phyloP scores from a whole-genome alignment of 2,113 vertebrate genomes.

The Litocranius walleri region DNA sequence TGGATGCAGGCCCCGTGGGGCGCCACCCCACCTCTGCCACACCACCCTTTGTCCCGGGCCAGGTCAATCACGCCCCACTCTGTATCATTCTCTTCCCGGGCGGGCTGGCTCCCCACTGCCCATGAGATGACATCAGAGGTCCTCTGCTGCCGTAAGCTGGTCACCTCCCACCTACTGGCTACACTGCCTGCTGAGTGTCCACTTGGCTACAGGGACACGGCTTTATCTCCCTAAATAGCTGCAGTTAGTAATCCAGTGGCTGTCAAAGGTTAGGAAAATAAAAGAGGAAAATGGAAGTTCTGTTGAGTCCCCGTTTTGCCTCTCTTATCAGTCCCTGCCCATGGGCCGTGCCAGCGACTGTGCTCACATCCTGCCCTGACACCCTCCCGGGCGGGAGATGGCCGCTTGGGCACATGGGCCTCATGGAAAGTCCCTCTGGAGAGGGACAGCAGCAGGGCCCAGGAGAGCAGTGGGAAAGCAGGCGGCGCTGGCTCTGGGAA shows the following conservation, averaged over 20 bases:
- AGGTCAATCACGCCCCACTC: neutral
- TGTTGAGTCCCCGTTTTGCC: neutral
- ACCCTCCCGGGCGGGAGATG: neutral
- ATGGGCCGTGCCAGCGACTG: neutral
- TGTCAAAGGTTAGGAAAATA: conserved; percentile 51
- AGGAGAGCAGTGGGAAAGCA: neutral
- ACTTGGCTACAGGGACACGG: neutral
- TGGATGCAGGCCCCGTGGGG: neutral
- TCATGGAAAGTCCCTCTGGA: neutral
- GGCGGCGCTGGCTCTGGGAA: neutral
- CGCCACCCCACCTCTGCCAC: fast-evolving
- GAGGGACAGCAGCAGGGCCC: neutral
- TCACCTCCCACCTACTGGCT: neutral
- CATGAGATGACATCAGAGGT: neutral
- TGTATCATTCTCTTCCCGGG: neutral
- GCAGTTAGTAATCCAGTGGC: neutral
- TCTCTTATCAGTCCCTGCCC: neutral
- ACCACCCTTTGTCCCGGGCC: neutral
- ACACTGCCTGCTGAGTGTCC: neutral
- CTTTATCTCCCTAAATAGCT: neutral
- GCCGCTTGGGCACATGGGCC: neutral
- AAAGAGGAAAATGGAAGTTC: neutral
- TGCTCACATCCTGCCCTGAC: neutral
- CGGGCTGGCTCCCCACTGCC: neutral
- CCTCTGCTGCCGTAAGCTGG: neutral